These are phyloP conservation scores for Folsomia manolachei DNA, from an alignment of 2,888 invertebrate species.

Conservation along the genomic window DNA sequence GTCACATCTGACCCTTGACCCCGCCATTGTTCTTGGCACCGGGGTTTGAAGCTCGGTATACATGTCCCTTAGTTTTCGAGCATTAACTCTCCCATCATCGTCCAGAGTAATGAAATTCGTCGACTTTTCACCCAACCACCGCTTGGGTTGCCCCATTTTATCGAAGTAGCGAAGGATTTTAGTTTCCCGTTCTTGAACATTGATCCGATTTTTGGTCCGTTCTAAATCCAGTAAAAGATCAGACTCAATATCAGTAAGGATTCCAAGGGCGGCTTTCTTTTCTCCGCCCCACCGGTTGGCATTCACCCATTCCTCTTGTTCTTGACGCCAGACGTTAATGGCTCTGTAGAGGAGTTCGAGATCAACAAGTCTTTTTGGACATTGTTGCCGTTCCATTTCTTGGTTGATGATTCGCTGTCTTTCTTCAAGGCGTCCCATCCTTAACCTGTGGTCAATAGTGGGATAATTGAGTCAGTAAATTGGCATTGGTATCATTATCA, in stretches of 20 bases:
- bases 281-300: constrained; percentile 48
- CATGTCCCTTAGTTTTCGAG: constrained; percentile 69
- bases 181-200: constrained; percentile 27
- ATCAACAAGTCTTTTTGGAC: constrained; percentile 43
- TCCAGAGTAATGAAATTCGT: constrained; percentile 72
- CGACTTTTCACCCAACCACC: constrained; percentile 69
- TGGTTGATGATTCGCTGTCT: constrained; percentile 41
- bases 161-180: constrained; percentile 23
- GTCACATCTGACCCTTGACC: background rate
- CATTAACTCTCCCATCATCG: constrained; percentile 74
- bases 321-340: constrained; percentile 46
- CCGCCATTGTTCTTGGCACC: constrained; percentile 52
- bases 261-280: constrained; percentile 46
- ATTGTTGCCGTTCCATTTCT: constrained; percentile 43
- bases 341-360: constrained; percentile 48
- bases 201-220: constrained; percentile 40
- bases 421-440: constrained; percentile 44
- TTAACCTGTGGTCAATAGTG: too few species aligned
- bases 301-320: constrained; percentile 45
- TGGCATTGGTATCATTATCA: too few species aligned
- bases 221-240: constrained; percentile 46
- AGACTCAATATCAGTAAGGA: constrained; percentile 45
- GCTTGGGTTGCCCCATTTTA: constrained; percentile 60
- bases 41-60: constrained; percentile 66
- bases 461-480: too few species aligned